phyloP scores from a whole-genome alignment of 2,888 invertebrate species.

The Parnassius smintheus region DNA sequence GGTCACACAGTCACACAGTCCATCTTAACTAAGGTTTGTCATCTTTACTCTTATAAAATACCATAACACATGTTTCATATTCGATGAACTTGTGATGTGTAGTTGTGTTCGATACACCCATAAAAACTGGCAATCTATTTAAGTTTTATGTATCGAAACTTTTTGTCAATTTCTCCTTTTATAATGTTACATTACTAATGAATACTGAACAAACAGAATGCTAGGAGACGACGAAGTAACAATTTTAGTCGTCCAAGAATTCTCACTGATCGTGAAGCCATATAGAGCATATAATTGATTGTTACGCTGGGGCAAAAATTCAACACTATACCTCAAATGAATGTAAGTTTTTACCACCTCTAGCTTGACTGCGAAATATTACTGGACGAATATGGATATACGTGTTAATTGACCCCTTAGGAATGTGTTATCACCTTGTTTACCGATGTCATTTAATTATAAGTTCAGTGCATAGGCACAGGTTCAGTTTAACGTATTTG shows the following conservation, averaged over 20 bases:
- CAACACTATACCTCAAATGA: slow-evolving; percentile 5
- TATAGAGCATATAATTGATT: slow-evolving; percentile 9
- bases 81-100: no score
- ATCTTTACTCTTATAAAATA: no score
- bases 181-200: slow-evolving; percentile 3
- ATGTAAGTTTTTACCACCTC: slow-evolving; percentile 11
- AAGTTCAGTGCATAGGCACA: background rate
- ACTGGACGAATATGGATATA: background rate
- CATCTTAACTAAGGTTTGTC: no score
- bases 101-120: no score
- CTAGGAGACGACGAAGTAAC: background rate
- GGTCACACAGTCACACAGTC: no score
- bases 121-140: no score
- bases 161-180: background rate
- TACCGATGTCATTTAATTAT: background rate
- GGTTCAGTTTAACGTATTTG: no score
- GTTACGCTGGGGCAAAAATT: slow-evolving; percentile 5
- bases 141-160: no score
- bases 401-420: slow-evolving; percentile 13
- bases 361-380: background rate
- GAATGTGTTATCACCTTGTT: slow-evolving; percentile 12
- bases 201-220: slow-evolving; percentile 8
- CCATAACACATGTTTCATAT: no score
- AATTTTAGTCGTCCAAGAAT: slow-evolving; percentile 15
- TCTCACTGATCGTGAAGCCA: slow-evolving; percentile 15